Conservation (phyloP, 2,113 vertebrate species). For the Nibea albiflora region DNA sequence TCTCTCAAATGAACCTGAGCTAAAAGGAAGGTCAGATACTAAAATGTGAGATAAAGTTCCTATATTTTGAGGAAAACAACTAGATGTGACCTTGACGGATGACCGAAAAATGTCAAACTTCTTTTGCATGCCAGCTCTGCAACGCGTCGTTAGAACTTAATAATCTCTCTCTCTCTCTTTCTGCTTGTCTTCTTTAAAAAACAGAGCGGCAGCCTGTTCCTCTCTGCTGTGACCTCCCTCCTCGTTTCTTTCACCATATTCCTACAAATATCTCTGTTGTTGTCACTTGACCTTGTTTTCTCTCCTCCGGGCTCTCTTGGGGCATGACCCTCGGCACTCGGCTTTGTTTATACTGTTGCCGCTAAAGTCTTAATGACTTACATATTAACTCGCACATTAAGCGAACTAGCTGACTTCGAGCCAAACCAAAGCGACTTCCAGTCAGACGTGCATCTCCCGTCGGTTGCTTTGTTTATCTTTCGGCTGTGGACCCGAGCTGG, state of each 20-base stretch:
- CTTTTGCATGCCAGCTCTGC: too few species aligned
- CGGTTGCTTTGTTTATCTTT: neutral
- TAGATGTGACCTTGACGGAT: too few species aligned
- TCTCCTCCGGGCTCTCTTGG: neutral
- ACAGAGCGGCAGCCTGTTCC: neutral
- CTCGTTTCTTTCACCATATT: neutral
- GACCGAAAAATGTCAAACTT: too few species aligned
- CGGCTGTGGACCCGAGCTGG: neutral
- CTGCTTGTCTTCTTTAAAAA: too few species aligned
- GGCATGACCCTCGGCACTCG: neutral
- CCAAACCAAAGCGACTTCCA: neutral
- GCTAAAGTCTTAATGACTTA: conserved; percentile 49
- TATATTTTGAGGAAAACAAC: too few species aligned
- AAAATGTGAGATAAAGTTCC: too few species aligned
- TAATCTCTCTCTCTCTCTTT: too few species aligned
- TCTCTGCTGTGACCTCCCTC: neutral
- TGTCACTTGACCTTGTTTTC: conserved; percentile 41
- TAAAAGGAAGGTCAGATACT: too few species aligned
- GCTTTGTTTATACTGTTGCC: conserved; percentile 37
- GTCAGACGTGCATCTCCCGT: neutral
- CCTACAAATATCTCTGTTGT: conserved; percentile 17
- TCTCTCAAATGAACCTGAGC: too few species aligned
- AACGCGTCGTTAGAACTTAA: too few species aligned
- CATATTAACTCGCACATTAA: conserved; percentile 62
- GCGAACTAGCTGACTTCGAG: neutral